Percentiles rank a stretch among this genome's conserved stretches.
phyloP scores from a whole-genome alignment of 2,797 vertebrate species.

The Leptoclinus maculatus region DNA sequence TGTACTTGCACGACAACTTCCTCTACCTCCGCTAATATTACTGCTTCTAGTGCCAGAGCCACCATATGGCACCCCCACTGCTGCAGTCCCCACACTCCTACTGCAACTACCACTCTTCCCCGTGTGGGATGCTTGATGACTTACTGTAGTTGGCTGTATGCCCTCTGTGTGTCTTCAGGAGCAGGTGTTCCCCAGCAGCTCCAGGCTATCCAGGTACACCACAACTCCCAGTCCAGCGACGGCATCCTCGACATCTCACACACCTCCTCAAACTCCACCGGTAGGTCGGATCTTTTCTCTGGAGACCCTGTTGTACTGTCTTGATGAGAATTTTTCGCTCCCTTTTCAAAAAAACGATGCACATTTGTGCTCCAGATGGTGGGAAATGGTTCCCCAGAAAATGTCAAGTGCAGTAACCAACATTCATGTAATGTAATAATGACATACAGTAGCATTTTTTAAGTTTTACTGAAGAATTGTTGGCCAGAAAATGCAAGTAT shows the following conservation, averaged over 20 bases:
- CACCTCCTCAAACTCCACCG: conserved; percentile 93
- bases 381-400: not conserved
- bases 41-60: not conserved
- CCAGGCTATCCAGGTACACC: conserved; percentile 96
- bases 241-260: conserved; percentile 94
- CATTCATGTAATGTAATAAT: not conserved
- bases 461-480: not conserved
- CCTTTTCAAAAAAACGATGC: not conserved
- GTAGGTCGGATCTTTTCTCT: conserved; percentile 72
- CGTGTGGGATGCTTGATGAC: conserved; percentile 18
- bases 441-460: not conserved
- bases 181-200: conserved; percentile 93
- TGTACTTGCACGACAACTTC: not conserved
- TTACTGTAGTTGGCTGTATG: conserved; percentile 33
- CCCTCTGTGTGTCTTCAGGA: conserved; percentile 81
- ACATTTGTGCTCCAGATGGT: not conserved
- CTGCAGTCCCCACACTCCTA: not conserved
- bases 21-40: conserved; percentile 4
- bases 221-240: conserved; percentile 89
- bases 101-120: not conserved
- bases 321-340: not conserved
- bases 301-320: no score
- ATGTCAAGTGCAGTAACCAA: not conserved
- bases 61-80: not conserved
- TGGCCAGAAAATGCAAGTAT: not conserved